A percentile compares a stretch with the other conserved stretches of the same genome.
Conservation (phyloP, 1,140 invertebrate species). For the Apis cerana region DNA sequence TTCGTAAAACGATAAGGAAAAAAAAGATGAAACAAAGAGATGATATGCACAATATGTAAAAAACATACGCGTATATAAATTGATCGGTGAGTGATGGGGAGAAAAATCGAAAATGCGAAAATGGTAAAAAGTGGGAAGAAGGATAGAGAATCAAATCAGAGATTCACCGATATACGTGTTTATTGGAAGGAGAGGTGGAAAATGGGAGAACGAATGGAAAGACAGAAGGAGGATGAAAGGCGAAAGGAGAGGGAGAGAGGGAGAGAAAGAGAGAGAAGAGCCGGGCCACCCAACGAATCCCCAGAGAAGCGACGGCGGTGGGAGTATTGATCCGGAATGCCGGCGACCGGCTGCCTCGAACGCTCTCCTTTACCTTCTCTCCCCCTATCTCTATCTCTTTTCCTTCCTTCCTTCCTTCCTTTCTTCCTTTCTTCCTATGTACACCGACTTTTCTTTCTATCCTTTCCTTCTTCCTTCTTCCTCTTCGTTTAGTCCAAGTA, state of each 20-base stretch:
- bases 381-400: conserved; percentile 28
- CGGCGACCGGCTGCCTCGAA: conserved; percentile 73
- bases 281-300: conserved; percentile 54
- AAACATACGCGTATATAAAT: not conserved
- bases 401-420: not conserved
- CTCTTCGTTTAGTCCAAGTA: conserved; percentile 13
- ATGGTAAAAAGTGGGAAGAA: not conserved
- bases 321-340: conserved; percentile 80
- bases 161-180: conserved; percentile 5
- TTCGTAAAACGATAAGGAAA: not conserved
- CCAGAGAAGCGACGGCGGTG: conserved; percentile 67
- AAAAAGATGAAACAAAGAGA: too few relatives aligned
- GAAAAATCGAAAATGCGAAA: conserved; percentile 2
- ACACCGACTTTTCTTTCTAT: not conserved
- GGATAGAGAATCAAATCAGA: not conserved
- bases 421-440: not conserved
- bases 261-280: conserved; percentile 43
- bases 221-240: not conserved
- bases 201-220: not conserved
- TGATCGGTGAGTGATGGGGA: not conserved
- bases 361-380: conserved; percentile 63
- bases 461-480: not conserved
- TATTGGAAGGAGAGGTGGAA: not conserved
- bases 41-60: not conserved
- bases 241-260: conserved; percentile 36